Evolutionary conservation across 1,140 invertebrate genomes (phyloP), one percentile per base, ranked within the genome.

Genomic region (Diabrotica undecimpunctata): DNA sequence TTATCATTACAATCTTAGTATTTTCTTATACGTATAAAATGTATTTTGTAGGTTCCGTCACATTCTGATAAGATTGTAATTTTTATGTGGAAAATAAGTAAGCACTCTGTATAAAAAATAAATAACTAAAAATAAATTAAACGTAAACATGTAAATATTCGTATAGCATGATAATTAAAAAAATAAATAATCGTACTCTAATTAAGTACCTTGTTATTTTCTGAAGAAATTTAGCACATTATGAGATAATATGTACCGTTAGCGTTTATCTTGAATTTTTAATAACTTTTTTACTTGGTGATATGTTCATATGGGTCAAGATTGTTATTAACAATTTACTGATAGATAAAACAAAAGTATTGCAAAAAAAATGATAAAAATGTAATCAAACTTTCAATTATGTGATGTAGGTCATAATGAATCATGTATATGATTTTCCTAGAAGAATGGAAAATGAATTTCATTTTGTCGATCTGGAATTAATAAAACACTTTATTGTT

Each of bases 161-260:
- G 25, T 4, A 25, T 25, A 25, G 25, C 41, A 0, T 46, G 41
- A 46, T 46, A 46, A 46, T 10, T 46, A 46, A 46, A 46, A 25
- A 25, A 25, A 25, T 25, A 25, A 46, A 46, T 46, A 46, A 46
- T n/a, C 6, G 6, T 46, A 46, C n/a, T 6, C 3, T 46, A 46
- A 46, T 46, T 46, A 46, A 8, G 41, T 6, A 10, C 41, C 41
- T 10, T 8, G 41, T 46, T 8, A 46, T 10, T 46, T 8, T 46
- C 41, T 46, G 41, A 46, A 46, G 41, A 46, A 46, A 46, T 46
- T 46, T 46, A 46, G n/a, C 41, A 46, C 41, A 46, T 46, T 46
- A 46, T 46, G 41, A 46, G 41, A 46, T 46, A 46, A 46, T 2
- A 46, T 10, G 41, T 46, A 46, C 41, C 3, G 41, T 46, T 46